Percentiles rank a stretch among this genome's conserved stretches.
Conservation (phyloP, 1,140 invertebrate species). For the Anastrepha ludens region DNA sequence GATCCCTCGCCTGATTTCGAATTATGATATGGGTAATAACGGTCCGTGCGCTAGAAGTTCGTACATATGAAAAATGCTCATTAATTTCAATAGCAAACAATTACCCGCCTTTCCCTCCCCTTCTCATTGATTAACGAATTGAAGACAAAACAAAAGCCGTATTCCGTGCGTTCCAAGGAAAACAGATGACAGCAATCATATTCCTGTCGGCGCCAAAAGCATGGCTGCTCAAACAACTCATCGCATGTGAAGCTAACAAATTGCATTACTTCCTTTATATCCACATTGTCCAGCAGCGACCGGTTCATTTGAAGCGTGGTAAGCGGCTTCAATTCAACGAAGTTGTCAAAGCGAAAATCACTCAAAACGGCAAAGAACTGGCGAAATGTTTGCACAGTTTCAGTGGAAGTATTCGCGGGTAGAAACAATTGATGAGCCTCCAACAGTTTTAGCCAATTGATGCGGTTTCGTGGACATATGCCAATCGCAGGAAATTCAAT, state of each 20-base stretch:
- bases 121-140: slow-evolving; percentile 62
- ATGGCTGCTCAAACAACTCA: slow-evolving; percentile 59
- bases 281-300: slow-evolving; percentile 59
- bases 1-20: slow-evolving; percentile 61
- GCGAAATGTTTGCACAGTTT: slow-evolving; percentile 60
- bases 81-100: background rate
- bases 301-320: slow-evolving; percentile 30
- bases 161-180: slow-evolving; percentile 65
- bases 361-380: slow-evolving; percentile 61
- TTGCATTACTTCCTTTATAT: slow-evolving; percentile 61
- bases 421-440: slow-evolving; percentile 61
- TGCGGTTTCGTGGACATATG: slow-evolving; percentile 63
- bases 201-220: slow-evolving; percentile 60
- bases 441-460: slow-evolving; percentile 60
- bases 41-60: slow-evolving; percentile 59
- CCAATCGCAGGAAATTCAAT: slow-evolving; percentile 65
- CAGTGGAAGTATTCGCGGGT: slow-evolving; percentile 59
- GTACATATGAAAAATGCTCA: background rate
- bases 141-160: slow-evolving; percentile 66
- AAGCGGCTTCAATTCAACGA: slow-evolving; percentile 57
- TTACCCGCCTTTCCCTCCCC: slow-evolving; percentile 57
- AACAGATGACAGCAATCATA: slow-evolving; percentile 68
- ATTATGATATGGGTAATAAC: slow-evolving; percentile 64
- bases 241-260: slow-evolving; percentile 58
- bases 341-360: slow-evolving; percentile 59